Base-by-base conservation (phyloP, 2,797 vertebrate genomes). In the Ptychobarbus kaznakovi region DNA sequence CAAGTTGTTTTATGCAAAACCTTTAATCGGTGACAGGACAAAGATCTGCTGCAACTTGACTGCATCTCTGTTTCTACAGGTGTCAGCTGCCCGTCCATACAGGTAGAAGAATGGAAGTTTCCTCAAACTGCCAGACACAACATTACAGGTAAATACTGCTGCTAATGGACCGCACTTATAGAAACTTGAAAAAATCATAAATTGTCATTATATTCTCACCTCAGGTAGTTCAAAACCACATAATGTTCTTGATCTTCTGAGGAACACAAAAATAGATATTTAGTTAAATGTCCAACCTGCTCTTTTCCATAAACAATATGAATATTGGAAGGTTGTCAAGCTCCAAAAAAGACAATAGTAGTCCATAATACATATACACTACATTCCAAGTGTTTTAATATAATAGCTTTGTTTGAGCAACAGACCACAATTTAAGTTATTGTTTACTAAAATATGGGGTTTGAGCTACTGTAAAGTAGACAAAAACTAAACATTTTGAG, bases 51-150 rank as follows among this genome's bases (percentile, higher is more conserved):
- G 32, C 10, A 69, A 81, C 86, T 69, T 77, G 68, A 82, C 86
- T 83, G 46, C 63, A 15, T 81, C 63, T 80, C 22, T 85, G 13
- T 85, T 80, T 63, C 28, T 80, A 86, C 88, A 96, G 95, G 89
- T 88, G 90, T 85, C 51, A 91, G 78, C 16, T 96, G 96, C 88
- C 95, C 95, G 0, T 87, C 91, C 61, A 63, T 96, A 83, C 93
- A 96, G 90, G 95, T 95, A 66, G 95, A 95, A 18, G 94, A 94
- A 69, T 96, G 95, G 96, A 96, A 91, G 91, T 95, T 96, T 89
- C 94, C 95, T 68, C 93, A 93, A 89, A 86, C 87, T 2, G 20
- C 92, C 74, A 91, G 93, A 80, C 82, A 94, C 80, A 95, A 96
- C 68, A 94, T 96, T 84, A 95, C 95, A 68, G 96, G 96, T 96